Evolutionary conservation across 2,888 invertebrate genomes (phyloP).

Genomic region (Willowsia nigromaculata): DNA sequence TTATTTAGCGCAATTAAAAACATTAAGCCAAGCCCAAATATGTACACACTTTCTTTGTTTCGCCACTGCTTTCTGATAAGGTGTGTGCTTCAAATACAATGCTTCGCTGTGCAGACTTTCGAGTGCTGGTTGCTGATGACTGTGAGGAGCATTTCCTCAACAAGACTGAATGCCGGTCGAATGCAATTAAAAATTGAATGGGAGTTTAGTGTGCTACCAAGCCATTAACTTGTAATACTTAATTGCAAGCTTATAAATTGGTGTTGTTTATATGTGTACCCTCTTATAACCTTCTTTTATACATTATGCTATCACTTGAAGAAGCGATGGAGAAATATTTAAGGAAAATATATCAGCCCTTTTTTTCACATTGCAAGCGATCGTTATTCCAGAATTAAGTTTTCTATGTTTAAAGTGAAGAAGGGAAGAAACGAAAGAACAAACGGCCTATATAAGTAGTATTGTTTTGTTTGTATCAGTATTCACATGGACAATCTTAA

Average conservation of each 20-base stretch:
- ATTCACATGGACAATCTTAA: neutral
- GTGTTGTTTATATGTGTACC: neutral
- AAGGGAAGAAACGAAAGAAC: neutral
- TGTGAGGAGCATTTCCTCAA: neutral
- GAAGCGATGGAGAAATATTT: neutral
- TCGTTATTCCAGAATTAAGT: neutral
- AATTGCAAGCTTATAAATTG: slow-evolving; percentile 23
- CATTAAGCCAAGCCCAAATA: slow-evolving; percentile 56
- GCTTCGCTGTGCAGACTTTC: neutral
- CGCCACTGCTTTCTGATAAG: neutral
- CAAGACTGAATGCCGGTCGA: neutral
- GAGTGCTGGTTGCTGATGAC: neutral
- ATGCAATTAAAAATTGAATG: slow-evolving; percentile 55
- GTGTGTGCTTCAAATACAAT: neutral
- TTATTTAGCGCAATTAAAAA: slow-evolving; percentile 61
- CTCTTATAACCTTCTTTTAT: neutral
- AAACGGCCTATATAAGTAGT: no score
- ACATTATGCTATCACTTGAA: neutral
- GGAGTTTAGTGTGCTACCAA: slow-evolving; percentile 62
- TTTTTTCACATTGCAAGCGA: neutral
- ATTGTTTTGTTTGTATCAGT: neutral
- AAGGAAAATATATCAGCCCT: neutral
- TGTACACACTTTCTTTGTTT: slow-evolving; percentile 12
- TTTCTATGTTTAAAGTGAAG: neutral
- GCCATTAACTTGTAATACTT: slow-evolving; percentile 56